A percentile compares a stretch with the other conserved stretches of the same genome.
These are phyloP conservation scores for Adelphocoris suturalis DNA, from an alignment of 2,888 invertebrate species.

Conservation along the genomic window DNA sequence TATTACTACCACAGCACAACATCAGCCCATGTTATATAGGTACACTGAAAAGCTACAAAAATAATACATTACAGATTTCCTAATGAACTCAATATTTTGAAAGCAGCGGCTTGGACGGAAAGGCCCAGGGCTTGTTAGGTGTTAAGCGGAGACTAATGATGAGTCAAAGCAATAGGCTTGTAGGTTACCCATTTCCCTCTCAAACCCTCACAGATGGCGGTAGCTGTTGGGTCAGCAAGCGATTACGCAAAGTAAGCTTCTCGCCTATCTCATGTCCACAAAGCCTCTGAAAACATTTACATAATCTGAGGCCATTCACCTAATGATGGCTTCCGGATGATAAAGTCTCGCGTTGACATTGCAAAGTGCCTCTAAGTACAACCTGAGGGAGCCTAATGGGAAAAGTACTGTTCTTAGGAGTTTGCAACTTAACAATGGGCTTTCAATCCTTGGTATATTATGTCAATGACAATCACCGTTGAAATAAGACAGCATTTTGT, in stretches of 20 bases:
- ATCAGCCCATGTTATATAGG: too few relatives aligned
- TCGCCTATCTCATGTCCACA: constrained; percentile 52
- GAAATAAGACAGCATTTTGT: too few relatives aligned
- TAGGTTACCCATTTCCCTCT: constrained; percentile 23
- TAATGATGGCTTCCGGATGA: background rate
- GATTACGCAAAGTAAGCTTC: constrained; percentile 39
- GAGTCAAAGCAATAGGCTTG: constrained; percentile 27
- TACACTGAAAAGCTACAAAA: too few relatives aligned
- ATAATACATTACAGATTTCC: too few relatives aligned
- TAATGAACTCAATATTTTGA: too few relatives aligned
- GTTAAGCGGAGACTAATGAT: background rate
- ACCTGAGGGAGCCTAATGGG: background rate
- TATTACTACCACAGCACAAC: too few relatives aligned
- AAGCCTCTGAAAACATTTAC: constrained; percentile 51
- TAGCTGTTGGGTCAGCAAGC: constrained; percentile 35
- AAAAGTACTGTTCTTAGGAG: background rate
- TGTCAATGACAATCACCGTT: too few relatives aligned
- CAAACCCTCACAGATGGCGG: background rate
- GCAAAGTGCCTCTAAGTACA: background rate
- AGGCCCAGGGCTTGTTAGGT: background rate
- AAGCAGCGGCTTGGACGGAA: too few relatives aligned
- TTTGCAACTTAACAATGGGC: background rate
- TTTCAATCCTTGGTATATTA: background rate
- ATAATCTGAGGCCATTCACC: constrained; percentile 43
- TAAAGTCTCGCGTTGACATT: constrained; percentile 33